Evolutionary conservation across 92 coral and sea anemone genomes (phyloP).

Genomic region (Actinernus sp.): DNA sequence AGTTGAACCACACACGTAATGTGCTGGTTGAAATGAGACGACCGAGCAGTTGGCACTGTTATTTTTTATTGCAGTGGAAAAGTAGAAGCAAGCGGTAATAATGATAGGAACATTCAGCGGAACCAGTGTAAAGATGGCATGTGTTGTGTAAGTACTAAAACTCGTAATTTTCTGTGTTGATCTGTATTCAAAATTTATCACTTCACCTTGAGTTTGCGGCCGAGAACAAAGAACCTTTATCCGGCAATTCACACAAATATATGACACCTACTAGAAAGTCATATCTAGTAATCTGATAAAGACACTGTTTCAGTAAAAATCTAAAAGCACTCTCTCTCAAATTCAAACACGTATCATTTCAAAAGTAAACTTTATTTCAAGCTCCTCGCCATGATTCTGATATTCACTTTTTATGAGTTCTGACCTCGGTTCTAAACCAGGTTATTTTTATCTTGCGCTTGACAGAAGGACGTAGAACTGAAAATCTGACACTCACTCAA

Average conservation of each 20-base stretch:
- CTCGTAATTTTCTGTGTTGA: too few species aligned
- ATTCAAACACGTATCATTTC: too few species aligned
- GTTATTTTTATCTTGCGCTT: neutral
- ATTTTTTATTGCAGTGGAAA: neutral
- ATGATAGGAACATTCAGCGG: too few species aligned
- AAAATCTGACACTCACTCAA: neutral
- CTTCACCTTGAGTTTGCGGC: neutral
- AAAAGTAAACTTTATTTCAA: too few species aligned
- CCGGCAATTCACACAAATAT: slow-evolving; percentile 2
- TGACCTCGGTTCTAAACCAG: neutral
- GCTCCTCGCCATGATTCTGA: too few species aligned
- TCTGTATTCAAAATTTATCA: neutral
- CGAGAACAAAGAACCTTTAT: neutral
- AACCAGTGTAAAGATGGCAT: neutral
- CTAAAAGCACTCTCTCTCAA: too few species aligned
- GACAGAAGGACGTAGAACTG: too few species aligned
- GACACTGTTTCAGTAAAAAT: neutral
- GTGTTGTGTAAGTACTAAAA: slow-evolving; percentile 7
- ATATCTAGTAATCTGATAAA: slow-evolving; percentile 2
- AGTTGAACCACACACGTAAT: neutral
- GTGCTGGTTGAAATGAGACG: neutral
- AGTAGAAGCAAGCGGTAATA: neutral
- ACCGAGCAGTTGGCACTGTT: neutral
- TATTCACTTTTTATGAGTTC: too few species aligned
- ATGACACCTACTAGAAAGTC: neutral